Evolutionary conservation across 2,797 vertebrate species (phyloP).

Genomic region (Hoplostethus mediterraneus): DNA sequence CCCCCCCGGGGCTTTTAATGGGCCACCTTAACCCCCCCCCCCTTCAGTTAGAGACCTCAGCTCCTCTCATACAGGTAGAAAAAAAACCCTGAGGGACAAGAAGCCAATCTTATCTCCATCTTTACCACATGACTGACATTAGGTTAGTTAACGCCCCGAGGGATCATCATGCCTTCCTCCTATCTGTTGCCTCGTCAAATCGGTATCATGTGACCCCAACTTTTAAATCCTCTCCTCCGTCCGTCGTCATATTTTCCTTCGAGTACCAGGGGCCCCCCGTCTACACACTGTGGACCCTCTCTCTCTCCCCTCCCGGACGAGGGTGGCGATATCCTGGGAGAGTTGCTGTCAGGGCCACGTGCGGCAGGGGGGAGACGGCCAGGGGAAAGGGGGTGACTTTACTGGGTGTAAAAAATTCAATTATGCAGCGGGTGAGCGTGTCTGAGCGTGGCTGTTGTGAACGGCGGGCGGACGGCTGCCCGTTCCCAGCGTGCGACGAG

Average conservation of each 20-base stretch:
- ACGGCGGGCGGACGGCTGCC: slow-evolving; percentile 83
- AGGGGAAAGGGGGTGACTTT: slow-evolving; percentile 63
- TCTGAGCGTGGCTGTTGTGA: slow-evolving; percentile 85
- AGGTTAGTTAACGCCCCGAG: slow-evolving; percentile 46
- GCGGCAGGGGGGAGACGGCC: slow-evolving; percentile 38
- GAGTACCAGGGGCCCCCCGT: not conserved
- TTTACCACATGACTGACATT: slow-evolving; percentile 24
- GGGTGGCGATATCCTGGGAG: slow-evolving; percentile 79
- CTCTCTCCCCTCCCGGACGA: slow-evolving; percentile 11
- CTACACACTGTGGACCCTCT: not conserved
- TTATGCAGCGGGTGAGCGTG: slow-evolving; percentile 78
- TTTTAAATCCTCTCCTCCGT: not conserved
- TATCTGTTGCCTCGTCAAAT: too few species aligned
- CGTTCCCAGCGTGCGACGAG: slow-evolving; percentile 89
- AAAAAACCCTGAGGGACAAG: slow-evolving; percentile 11
- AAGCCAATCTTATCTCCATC: slow-evolving; percentile 64
- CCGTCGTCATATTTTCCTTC: not conserved
- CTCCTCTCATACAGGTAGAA: not conserved
- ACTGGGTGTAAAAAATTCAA: slow-evolving; percentile 81
- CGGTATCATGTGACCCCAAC: too few species aligned
- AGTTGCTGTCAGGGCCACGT: slow-evolving; percentile 85
- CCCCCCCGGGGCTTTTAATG: slow-evolving; percentile 9
- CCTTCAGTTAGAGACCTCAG: slow-evolving; percentile 39
- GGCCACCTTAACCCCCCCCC: slow-evolving; percentile 13
- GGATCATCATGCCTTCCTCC: slow-evolving; percentile 4